phyloP scores from a whole-genome alignment of 2,797 vertebrate genomes.

The Ciconia nigra region DNA sequence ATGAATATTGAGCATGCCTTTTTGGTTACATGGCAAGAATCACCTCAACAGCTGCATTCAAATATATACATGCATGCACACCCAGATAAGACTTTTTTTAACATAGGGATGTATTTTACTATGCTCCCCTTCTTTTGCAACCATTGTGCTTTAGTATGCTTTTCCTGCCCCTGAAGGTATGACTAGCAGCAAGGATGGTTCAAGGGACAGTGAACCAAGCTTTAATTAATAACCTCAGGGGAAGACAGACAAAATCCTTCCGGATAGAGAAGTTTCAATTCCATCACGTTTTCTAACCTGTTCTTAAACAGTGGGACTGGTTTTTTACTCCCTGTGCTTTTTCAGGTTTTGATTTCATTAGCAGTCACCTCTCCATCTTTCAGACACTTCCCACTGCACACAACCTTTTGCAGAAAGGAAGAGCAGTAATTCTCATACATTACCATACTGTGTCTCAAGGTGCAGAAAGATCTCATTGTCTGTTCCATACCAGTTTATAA shows the following conservation, averaged over 20 bases:
- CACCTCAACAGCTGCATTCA: background rate
- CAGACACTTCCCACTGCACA: background rate
- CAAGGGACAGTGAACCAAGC: background rate
- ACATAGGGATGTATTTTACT: background rate
- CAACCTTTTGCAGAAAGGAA: background rate
- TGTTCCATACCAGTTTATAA: background rate
- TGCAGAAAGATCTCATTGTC: background rate
- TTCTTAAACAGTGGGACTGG: background rate
- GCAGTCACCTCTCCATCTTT: background rate
- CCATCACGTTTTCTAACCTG: background rate
- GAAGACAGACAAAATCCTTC: background rate
- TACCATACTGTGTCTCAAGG: background rate
- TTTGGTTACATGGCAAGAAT: background rate
- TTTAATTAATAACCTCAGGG: background rate
- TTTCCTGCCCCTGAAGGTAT: background rate
- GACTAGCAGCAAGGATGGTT: background rate
- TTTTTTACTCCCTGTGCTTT: background rate
- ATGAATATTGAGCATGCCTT: background rate
- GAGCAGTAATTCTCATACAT: background rate
- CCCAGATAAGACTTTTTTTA: fast-evolving
- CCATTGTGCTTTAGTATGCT: background rate
- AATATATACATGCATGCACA: fast-evolving
- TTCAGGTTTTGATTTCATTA: background rate
- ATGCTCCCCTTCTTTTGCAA: background rate
- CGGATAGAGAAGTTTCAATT: background rate